These are phyloP conservation scores for Chironomus tentans DNA, from an alignment of 2,888 invertebrate genomes.

Conservation along the genomic window DNA sequence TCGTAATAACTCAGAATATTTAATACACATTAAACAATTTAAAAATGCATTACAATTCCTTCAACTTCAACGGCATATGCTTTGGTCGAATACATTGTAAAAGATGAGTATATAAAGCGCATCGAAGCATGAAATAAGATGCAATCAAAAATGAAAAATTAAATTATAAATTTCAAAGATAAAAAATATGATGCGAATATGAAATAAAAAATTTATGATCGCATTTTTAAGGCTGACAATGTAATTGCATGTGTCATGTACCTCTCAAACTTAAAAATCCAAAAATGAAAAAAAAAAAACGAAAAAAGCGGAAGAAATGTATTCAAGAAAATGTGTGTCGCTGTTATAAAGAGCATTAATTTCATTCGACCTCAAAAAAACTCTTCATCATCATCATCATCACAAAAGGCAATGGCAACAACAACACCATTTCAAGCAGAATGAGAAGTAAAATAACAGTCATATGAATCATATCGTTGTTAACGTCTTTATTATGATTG, in stretches of 20 bases:
- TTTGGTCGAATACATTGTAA: too few relatives aligned
- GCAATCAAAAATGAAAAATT: neutral
- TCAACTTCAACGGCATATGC: too few relatives aligned
- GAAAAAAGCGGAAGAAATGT: neutral
- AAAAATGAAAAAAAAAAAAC: neutral
- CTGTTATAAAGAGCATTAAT: neutral
- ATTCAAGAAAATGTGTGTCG: neutral
- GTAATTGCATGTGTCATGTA: slow-evolving; percentile 20
- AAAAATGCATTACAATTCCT: too few relatives aligned
- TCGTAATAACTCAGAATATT: too few relatives aligned
- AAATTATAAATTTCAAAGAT: neutral
- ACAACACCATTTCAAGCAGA: too few relatives aligned
- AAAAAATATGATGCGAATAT: neutral
- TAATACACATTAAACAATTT: too few relatives aligned
- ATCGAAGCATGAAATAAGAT: neutral
- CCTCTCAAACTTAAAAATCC: neutral
- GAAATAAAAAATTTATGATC: neutral
- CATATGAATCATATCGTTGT: slow-evolving; percentile 18
- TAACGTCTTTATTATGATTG: slow-evolving; percentile 17
- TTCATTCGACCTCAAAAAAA: neutral
- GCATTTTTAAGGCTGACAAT: neutral
- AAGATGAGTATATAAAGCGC: neutral
- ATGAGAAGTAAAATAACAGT: neutral
- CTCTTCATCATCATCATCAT: neutral
- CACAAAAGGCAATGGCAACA: neutral